Evolutionary conservation across 2,113 vertebrate genomes (phyloP).

Genomic region (Antechinus stuartii): DNA sequence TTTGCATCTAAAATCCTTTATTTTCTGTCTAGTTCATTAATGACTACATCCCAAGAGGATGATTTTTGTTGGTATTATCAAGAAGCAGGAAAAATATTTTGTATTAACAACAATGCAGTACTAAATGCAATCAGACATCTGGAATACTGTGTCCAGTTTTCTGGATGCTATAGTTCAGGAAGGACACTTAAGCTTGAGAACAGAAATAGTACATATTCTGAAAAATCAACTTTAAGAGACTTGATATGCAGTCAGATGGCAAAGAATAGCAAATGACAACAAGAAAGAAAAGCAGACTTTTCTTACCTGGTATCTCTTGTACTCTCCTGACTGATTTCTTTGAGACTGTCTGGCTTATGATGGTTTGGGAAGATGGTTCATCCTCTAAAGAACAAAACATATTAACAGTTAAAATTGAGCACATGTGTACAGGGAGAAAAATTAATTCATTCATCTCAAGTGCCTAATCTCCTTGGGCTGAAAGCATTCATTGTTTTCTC

Average conservation of each 20-base stretch:
- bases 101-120: not conserved
- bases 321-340: conserved; percentile 57
- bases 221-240: not conserved
- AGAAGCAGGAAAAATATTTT: not conserved
- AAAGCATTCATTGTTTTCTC: not conserved
- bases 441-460: not conserved
- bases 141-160: not conserved
- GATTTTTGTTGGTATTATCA: not conserved
- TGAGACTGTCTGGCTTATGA: conserved; percentile 49
- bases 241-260: not conserved
- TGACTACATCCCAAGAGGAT: not conserved
- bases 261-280: conserved; percentile 13
- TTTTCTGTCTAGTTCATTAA: not conserved
- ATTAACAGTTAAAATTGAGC: conserved; percentile 46
- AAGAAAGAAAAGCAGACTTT: not conserved
- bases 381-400: conserved; percentile 62
- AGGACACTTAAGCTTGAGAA: not conserved
- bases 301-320: conserved; percentile 67
- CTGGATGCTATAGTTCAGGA: not conserved
- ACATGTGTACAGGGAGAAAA: not conserved
- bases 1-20: not conserved
- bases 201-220: not conserved
- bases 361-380: conserved; percentile 60
- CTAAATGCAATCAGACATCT: not conserved
- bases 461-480: not conserved